These are phyloP conservation scores for Cancer borealis DNA, from an alignment of 2,888 invertebrate genomes.

Conservation along the genomic window DNA sequence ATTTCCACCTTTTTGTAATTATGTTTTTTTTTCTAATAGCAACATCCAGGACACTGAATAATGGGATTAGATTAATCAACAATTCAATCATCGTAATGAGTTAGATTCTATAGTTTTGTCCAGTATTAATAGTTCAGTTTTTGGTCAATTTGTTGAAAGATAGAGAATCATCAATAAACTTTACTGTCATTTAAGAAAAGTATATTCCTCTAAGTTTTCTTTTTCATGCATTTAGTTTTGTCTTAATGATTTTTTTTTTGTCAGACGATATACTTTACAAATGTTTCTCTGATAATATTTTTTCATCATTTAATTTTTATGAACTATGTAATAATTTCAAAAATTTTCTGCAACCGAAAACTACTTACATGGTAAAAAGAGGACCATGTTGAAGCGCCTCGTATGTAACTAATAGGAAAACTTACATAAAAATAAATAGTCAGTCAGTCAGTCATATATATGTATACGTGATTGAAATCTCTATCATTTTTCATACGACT, in stretches of 20 bases:
- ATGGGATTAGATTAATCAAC: neutral
- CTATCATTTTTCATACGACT: neutral
- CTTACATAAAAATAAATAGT: neutral
- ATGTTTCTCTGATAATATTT: too few species aligned
- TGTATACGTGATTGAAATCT: neutral
- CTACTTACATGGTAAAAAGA: neutral
- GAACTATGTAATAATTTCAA: neutral
- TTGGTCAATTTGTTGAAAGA: neutral
- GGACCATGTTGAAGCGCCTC: too few species aligned
- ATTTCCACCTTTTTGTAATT: neutral
- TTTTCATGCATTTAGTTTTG: too few species aligned
- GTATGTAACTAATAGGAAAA: too few species aligned
- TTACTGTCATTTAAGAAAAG: neutral
- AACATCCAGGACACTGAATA: neutral
- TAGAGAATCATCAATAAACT: neutral
- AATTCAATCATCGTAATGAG: neutral
- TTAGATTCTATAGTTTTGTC: neutral
- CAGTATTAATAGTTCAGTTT: neutral
- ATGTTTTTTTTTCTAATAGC: neutral
- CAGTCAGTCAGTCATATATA: neutral
- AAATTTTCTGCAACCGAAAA: neutral
- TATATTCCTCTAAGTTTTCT: too few species aligned
- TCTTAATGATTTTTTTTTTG: too few species aligned
- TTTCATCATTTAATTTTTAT: too few species aligned
- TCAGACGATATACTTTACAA: too few species aligned